Evolutionary conservation across 2,113 vertebrate genomes (phyloP), one percentile per base, ranked within the genome.

Genomic region (Catharus bicknelli): DNA sequence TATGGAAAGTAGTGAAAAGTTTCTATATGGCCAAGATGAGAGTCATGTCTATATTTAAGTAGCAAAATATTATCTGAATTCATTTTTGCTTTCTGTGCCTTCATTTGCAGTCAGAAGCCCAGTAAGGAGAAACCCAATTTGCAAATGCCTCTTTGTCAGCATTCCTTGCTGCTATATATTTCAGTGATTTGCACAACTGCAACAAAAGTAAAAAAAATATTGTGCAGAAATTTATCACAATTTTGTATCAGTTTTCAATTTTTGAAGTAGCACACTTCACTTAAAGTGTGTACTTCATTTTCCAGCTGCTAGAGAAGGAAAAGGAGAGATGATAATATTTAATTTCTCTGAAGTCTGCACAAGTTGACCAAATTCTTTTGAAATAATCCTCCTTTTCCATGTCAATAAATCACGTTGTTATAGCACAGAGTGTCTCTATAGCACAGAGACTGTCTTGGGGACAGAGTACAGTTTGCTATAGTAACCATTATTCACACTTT

Each of bases 91-190:
- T 74, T 50, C 47, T 13, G 3, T 34, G 20, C 32, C 16, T 30
- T 62, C 19, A 58, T 45, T 45, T 67, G 34, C 42, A 69, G 27
- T 32, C 34, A 62, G 25, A 0, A 86, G 16, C 8, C 17, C n/a
- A 66, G 32, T 9, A 25, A 69, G 23, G 9, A 84, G 5, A 26
- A 34, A 38, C 4, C 0, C 0, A 0, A 29, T 0, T 0, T 48
- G 22, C 17, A 85, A 79, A 55, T 22, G 5, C 8, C 20, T 69
- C 48, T 22, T 34, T 57, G 21, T 4, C 23, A 69, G 78, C 7
- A n/a, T 8, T 9, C 19, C 23, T 66, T 69, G 27, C 9, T 42
- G 8, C 7, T 34, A 21, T 9, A 22, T 26, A 57, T 23, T 58
- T 16, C 34, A 47, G 26, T 11, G 10, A 30, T 45, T 86, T 58